A percentile compares a stretch with the other conserved stretches of the same genome.
Conservation (phyloP, 1,140 invertebrate species). For the Wiebesia pumilae region DNA sequence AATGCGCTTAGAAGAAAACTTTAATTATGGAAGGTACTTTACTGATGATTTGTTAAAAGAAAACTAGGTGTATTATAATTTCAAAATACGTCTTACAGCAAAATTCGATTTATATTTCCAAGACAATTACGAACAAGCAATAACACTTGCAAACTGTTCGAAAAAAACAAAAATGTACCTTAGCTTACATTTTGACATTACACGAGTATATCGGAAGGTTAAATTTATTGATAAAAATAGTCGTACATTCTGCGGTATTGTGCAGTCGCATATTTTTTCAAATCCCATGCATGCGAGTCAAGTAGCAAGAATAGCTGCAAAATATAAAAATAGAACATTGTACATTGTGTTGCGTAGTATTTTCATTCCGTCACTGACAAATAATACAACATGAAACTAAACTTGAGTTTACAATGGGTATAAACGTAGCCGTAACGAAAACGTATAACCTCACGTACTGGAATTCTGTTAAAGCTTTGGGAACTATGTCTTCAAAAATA, state of each 20-base stretch:
- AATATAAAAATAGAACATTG: slow-evolving; percentile 46
- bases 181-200: slow-evolving; percentile 39
- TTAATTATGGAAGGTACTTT: no score
- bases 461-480: slow-evolving; percentile 46
- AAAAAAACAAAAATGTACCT: slow-evolving; percentile 10
- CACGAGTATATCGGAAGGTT: slow-evolving; percentile 18
- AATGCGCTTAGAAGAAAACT: no score
- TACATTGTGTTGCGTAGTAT: slow-evolving; percentile 41
- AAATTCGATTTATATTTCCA: not conserved
- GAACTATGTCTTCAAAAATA: slow-evolving; percentile 38
- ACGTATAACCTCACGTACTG: slow-evolving; percentile 36
- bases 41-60: no score
- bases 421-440: slow-evolving; percentile 46
- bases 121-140: not conserved
- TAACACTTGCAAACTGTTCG: not conserved
- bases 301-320: slow-evolving; percentile 44
- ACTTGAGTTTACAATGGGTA: slow-evolving; percentile 47
- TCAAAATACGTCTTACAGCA: not conserved
- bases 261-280: slow-evolving; percentile 37
- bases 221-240: slow-evolving; percentile 51
- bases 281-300: slow-evolving; percentile 38
- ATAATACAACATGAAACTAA: slow-evolving; percentile 42
- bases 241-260: not conserved
- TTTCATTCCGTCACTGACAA: slow-evolving; percentile 49
- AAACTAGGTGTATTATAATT: no score